Percentiles rank a stretch among this genome's conserved stretches.
These are phyloP conservation scores for Procavia capensis DNA, from an alignment of 2,113 vertebrate genomes.

Conservation along the genomic window DNA sequence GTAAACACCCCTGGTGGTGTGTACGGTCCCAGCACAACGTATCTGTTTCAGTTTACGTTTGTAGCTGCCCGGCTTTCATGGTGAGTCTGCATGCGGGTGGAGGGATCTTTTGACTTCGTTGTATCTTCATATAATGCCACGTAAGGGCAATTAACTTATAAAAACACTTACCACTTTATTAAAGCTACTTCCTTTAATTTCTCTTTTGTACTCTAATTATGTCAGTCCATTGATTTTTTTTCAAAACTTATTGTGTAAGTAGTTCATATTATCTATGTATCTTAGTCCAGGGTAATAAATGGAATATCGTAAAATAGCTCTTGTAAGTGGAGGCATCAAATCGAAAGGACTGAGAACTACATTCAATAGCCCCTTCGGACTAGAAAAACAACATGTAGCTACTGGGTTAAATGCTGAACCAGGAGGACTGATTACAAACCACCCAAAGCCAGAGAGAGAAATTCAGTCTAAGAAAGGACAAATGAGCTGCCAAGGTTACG, in stretches of 20 bases:
- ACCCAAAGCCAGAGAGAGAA: background rate
- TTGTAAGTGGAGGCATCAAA: background rate
- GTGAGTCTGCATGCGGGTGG: background rate
- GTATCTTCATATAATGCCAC: background rate
- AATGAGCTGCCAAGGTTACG: background rate
- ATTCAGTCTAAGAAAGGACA: background rate
- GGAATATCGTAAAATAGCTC: background rate
- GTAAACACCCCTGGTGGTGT: background rate
- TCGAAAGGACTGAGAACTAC: background rate
- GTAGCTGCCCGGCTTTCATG: background rate
- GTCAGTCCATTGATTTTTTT: background rate
- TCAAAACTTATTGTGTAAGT: background rate
- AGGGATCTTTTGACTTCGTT: background rate
- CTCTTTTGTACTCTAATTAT: background rate
- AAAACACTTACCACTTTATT: constrained; percentile 33
- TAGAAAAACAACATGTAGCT: background rate
- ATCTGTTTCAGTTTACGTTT: background rate
- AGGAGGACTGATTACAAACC: background rate
- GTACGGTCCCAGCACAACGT: background rate
- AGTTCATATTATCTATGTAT: constrained; percentile 35
- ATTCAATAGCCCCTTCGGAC: background rate
- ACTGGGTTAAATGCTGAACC: background rate
- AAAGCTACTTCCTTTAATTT: constrained; percentile 43
- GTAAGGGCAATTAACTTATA: background rate
- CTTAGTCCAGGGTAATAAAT: constrained; percentile 51